Conservation (phyloP, 1,140 invertebrate species). For the Caenorhabditis latens region DNA sequence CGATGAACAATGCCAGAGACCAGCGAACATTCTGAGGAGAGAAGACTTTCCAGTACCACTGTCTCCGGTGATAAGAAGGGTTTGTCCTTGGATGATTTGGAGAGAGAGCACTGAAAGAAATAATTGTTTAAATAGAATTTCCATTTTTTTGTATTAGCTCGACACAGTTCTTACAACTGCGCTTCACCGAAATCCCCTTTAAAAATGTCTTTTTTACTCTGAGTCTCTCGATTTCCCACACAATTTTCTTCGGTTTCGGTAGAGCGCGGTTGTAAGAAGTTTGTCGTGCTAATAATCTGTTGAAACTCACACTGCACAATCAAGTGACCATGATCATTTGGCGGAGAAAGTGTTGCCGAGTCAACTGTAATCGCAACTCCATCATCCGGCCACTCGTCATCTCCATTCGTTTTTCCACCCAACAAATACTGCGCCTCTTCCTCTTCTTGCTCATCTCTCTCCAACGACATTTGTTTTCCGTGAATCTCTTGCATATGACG, state of each 20-base stretch:
- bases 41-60: constrained; percentile 83
- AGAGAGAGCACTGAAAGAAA: constrained; percentile 79
- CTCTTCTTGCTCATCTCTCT: constrained; percentile 69
- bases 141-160: too few species aligned
- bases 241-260: too few species aligned
- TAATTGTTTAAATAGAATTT: background rate
- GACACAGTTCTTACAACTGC: too few species aligned
- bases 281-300: too few species aligned
- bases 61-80: constrained; percentile 81
- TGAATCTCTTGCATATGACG: constrained; percentile 72
- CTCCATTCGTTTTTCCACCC: constrained; percentile 58
- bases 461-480: constrained; percentile 69
- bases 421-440: constrained; percentile 74
- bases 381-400: constrained; percentile 69
- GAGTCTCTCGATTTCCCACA: too few species aligned
- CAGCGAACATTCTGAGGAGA: constrained; percentile 81
- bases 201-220: too few species aligned
- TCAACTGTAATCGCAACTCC: constrained; percentile 72
- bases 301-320: constrained; percentile 67
- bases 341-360: constrained; percentile 70
- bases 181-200: too few species aligned
- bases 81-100: constrained; percentile 78
- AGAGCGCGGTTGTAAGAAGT: too few species aligned
- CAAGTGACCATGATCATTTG: constrained; percentile 69
- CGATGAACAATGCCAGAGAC: constrained; percentile 80